A percentile compares a stretch with the other conserved stretches of the same genome.
Evolutionary conservation across 2,888 invertebrate genomes (phyloP).

Genomic region (Tinea semifulvella): DNA sequence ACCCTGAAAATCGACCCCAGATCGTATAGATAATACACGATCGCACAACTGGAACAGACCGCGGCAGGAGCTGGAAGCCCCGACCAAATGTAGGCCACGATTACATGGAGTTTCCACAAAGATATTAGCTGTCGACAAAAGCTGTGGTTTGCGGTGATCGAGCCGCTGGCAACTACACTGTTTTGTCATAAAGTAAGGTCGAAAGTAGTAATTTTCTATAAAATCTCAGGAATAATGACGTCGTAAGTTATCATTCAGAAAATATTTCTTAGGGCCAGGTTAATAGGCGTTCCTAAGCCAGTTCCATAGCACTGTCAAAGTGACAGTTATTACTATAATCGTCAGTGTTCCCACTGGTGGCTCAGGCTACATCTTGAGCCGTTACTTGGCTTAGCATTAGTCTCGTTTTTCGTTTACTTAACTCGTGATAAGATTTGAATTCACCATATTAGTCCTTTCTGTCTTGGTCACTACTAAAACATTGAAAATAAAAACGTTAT

Average conservation of each 20-base stretch:
- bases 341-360: no score
- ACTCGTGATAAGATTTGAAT: no score
- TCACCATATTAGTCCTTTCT: no score
- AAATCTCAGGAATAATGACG: conserved; percentile 33
- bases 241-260: neutral
- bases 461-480: no score
- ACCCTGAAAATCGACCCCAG: conserved; percentile 33
- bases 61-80: conserved; percentile 14
- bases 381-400: no score
- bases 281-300: neutral
- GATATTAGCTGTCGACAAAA: conserved; percentile 44
- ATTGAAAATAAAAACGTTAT: no score
- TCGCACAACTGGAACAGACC: neutral
- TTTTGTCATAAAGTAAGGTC: conserved; percentile 25
- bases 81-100: conserved; percentile 43
- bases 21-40: neutral
- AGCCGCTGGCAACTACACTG: conserved; percentile 29
- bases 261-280: neutral
- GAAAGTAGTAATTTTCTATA: conserved; percentile 13
- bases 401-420: no score
- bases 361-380: no score
- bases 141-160: conserved; percentile 37
- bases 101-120: conserved; percentile 40
- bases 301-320: no score
- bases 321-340: no score